A percentile compares a stretch with the other conserved stretches of the same genome.
These are phyloP conservation scores for Brachystomella parvula DNA, from an alignment of 1,140 invertebrate genomes.

Conservation along the genomic window DNA sequence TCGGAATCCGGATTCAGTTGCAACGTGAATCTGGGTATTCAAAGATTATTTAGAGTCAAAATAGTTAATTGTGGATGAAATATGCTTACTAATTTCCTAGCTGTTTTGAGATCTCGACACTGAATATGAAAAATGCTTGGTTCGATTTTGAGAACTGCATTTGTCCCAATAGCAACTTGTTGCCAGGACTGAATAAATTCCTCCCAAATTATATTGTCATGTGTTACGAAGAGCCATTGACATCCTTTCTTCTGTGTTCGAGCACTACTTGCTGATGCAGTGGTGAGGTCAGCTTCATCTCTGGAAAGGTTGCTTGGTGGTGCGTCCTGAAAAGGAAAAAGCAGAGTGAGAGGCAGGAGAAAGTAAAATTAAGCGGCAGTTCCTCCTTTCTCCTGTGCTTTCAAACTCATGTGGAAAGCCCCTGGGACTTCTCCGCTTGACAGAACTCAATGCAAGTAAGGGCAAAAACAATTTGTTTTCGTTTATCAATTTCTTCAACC, in stretches of 20 bases:
- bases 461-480: too few relatives aligned
- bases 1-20: conserved; percentile 47
- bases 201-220: conserved; percentile 40
- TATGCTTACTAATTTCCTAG: conserved; percentile 41
- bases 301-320: too few relatives aligned
- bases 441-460: too few relatives aligned
- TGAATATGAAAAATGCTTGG: conserved; percentile 51
- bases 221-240: conserved; percentile 46
- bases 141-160: conserved; percentile 48
- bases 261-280: not conserved
- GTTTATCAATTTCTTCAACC: too few relatives aligned
- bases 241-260: conserved; percentile 45
- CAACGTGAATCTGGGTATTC: conserved; percentile 43
- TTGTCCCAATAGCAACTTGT: conserved; percentile 12
- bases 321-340: too few relatives aligned
- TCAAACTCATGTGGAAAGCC: too few relatives aligned
- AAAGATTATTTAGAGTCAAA: not conserved
- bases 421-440: too few relatives aligned
- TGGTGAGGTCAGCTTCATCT: too few relatives aligned
- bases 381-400: too few relatives aligned
- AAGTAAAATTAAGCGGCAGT: too few relatives aligned
- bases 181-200: conserved; percentile 39
- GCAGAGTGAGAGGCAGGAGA: too few relatives aligned
- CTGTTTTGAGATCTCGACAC: conserved; percentile 43
- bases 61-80: not conserved